A percentile compares a stretch with the other conserved stretches of the same genome.
These are phyloP conservation scores for Cataglyphis livida DNA, from an alignment of 2,888 invertebrate genomes.

Conservation along the genomic window DNA sequence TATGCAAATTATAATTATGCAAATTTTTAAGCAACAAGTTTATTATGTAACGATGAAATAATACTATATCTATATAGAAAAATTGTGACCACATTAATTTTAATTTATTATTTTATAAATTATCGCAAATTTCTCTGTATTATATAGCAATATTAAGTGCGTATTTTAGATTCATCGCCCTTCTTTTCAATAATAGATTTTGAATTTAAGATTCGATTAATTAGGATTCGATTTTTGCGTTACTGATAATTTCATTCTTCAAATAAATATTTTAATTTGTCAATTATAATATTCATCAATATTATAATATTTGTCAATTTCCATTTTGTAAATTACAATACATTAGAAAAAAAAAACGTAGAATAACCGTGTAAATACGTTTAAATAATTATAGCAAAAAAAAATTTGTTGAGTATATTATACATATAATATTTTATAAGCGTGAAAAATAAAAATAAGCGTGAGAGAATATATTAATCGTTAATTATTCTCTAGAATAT, in stretches of 20 bases:
- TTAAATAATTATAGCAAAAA: background rate
- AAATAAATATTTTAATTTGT: background rate
- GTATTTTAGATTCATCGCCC: background rate
- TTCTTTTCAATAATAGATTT: background rate
- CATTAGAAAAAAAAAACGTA: background rate
- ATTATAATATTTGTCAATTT: background rate
- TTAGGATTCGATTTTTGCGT: background rate
- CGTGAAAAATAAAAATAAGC: background rate
- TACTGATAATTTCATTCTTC: background rate
- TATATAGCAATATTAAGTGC: background rate
- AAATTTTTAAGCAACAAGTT: background rate
- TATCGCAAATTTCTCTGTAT: background rate
- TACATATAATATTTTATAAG: constrained; percentile 1
- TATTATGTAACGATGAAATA: background rate
- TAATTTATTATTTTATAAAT: background rate
- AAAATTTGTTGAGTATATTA: background rate
- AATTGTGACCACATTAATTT: background rate
- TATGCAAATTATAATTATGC: background rate
- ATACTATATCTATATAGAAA: background rate
- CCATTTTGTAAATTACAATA: background rate
- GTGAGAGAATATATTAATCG: background rate
- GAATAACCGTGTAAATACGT: background rate
- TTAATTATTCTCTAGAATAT: background rate
- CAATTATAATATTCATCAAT: background rate
- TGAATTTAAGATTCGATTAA: background rate